Conservation (phyloP, 2,888 invertebrate species). For the Drosophila parthenogenetica region DNA sequence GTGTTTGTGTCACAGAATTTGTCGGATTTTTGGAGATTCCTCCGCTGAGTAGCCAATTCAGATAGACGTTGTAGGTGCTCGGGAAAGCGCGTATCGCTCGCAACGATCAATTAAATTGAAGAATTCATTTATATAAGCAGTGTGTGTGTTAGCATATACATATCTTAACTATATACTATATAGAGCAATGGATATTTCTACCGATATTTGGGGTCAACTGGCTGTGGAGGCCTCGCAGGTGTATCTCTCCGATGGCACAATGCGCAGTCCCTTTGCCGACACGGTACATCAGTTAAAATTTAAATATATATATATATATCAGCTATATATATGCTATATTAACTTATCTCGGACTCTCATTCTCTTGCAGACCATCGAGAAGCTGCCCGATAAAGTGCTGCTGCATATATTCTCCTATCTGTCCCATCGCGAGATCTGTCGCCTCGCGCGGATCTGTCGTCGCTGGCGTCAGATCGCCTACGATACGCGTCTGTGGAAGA, state of each 20-base stretch:
- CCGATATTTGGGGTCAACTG: constrained; percentile 95
- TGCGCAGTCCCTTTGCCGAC: constrained; percentile 92
- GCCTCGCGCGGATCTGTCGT: constrained; percentile 96
- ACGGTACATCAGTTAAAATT: constrained; percentile 87
- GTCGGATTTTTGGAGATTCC: constrained; percentile 73
- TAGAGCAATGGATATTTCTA: constrained; percentile 88
- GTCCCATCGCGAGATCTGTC: constrained; percentile 96
- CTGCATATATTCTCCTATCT: constrained; percentile 97
- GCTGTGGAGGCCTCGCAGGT: constrained; percentile 95
- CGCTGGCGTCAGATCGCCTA: constrained; percentile 98
- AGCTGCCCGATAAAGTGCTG: constrained; percentile 98
- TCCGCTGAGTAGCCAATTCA: constrained; percentile 67
- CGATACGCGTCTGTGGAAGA: constrained; percentile 97
- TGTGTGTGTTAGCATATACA: constrained; percentile 28
- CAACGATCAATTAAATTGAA: constrained; percentile 17
- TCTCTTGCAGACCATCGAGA: constrained; percentile 94
- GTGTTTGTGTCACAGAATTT: constrained; percentile 38
- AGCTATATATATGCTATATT: constrained; percentile 2
- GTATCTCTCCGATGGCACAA: constrained; percentile 92
- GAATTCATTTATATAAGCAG: constrained; percentile 71
- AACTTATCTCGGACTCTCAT: background rate
- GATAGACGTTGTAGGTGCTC: constrained; percentile 65
- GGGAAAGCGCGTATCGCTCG: constrained; percentile 49
- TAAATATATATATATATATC: background rate
- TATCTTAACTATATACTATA: constrained; percentile 26